Conservation (phyloP, 2,888 invertebrate genomes). For the Rhodophaea formosa region DNA sequence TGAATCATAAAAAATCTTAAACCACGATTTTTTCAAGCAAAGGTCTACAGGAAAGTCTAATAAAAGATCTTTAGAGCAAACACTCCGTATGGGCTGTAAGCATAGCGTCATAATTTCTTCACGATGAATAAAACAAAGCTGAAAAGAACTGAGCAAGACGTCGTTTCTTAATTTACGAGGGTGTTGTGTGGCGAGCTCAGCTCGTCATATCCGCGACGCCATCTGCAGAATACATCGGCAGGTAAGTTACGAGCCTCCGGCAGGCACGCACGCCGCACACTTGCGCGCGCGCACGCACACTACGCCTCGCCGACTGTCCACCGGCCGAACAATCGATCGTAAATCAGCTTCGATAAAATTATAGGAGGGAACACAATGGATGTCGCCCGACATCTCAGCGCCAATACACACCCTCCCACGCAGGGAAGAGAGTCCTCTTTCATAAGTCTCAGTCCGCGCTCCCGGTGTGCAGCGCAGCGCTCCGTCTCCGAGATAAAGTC, state of each 20-base stretch:
- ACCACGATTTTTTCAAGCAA: no score
- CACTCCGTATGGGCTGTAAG: slow-evolving; percentile 24
- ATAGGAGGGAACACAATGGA: slow-evolving; percentile 80
- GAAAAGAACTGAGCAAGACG: slow-evolving; percentile 58
- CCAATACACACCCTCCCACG: slow-evolving; percentile 65
- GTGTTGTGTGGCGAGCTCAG: slow-evolving; percentile 57
- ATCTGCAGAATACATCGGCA: slow-evolving; percentile 68
- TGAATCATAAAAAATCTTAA: no score
- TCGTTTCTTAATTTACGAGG: slow-evolving; percentile 76
- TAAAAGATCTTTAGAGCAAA: no score
- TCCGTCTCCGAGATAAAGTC: slow-evolving; percentile 76
- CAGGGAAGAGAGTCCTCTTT: slow-evolving; percentile 69
- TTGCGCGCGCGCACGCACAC: slow-evolving; percentile 66
- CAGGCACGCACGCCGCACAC: slow-evolving; percentile 55
- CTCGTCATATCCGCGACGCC: slow-evolving; percentile 60
- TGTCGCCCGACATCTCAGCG: slow-evolving; percentile 63
- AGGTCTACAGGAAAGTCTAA: no score
- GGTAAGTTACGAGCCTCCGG: slow-evolving; percentile 53
- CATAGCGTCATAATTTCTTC: slow-evolving; percentile 43
- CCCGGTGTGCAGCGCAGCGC: slow-evolving; percentile 47
- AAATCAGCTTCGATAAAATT: slow-evolving; percentile 81
- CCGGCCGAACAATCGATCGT: slow-evolving; percentile 80
- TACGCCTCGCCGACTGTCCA: slow-evolving; percentile 67
- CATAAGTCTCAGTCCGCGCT: slow-evolving; percentile 56
- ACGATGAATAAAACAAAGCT: slow-evolving; percentile 61